Evolutionary conservation across 2,888 invertebrate species (phyloP).

Genomic region (Periphyllus acericola): DNA sequence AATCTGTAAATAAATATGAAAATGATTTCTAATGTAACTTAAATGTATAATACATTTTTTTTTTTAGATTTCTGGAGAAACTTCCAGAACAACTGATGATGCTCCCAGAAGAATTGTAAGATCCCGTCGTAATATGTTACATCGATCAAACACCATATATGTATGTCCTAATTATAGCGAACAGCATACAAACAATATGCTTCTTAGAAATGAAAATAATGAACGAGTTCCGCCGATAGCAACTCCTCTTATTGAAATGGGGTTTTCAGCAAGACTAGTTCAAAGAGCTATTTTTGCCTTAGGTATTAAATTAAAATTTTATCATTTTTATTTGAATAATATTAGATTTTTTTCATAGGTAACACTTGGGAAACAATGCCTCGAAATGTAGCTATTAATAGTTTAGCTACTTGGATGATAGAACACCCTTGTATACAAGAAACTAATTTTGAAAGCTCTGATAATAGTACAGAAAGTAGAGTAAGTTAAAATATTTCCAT

Average conservation of each 20-base stretch:
- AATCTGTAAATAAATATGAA: constrained; percentile 47
- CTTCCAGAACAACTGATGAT: constrained; percentile 38
- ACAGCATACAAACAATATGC: neutral
- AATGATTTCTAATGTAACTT: neutral
- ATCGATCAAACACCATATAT: constrained; percentile 56
- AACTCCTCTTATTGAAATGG: constrained; percentile 73
- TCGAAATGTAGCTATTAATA: constrained; percentile 69
- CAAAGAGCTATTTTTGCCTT: constrained; percentile 71
- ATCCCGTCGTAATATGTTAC: constrained; percentile 56
- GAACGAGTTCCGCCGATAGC: constrained; percentile 68
- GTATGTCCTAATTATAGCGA: constrained; percentile 40
- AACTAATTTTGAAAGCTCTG: constrained; percentile 39
- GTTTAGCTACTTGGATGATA: constrained; percentile 75
- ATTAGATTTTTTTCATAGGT: constrained; percentile 13
- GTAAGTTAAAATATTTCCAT: constrained; percentile 18
- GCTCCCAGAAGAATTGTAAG: constrained; percentile 42
- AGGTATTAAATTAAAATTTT: constrained; percentile 65
- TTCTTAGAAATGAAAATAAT: constrained; percentile 20
- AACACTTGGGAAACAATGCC: constrained; percentile 58
- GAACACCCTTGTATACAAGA: constrained; percentile 70
- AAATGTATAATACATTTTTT: neutral
- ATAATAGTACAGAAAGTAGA: constrained; percentile 6
- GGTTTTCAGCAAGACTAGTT: constrained; percentile 72
- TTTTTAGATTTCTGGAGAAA: constrained; percentile 50
- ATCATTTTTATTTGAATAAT: neutral